Evolutionary conservation across 2,797 vertebrate species (phyloP).

Genomic region (Columba guinea): DNA sequence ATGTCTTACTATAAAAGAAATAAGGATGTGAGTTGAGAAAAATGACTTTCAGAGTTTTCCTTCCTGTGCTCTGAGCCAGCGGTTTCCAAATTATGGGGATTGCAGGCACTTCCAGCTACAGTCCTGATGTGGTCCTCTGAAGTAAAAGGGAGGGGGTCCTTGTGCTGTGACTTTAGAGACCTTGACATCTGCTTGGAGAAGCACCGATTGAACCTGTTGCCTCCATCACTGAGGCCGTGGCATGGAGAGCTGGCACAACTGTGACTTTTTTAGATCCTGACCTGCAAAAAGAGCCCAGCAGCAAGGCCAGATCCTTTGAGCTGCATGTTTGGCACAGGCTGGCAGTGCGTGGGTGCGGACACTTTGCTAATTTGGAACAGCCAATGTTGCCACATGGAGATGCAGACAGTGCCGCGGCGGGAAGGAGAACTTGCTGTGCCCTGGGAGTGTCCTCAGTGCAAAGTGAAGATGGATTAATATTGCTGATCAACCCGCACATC

Average conservation of each 20-base stretch:
- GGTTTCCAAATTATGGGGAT: neutral
- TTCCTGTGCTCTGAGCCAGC: neutral
- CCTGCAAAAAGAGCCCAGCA: neutral
- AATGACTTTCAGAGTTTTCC: neutral
- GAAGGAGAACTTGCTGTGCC: neutral
- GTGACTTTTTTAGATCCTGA: neutral
- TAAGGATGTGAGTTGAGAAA: neutral
- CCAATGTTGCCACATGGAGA: neutral
- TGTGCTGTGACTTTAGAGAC: neutral
- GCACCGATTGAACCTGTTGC: neutral
- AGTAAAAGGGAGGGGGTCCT: neutral
- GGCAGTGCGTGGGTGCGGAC: neutral
- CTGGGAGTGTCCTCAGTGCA: neutral
- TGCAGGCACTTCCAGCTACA: neutral
- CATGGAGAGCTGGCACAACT: neutral
- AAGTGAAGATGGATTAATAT: neutral
- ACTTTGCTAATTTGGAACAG: neutral
- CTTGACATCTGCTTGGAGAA: neutral
- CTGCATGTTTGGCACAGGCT: neutral
- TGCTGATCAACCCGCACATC: rapidly evolving
- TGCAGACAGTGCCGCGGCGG: neutral
- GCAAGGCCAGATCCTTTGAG: neutral
- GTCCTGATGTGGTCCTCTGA: neutral
- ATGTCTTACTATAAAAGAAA: neutral
- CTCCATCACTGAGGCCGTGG: neutral